Evolutionary conservation across 2,888 invertebrate species (phyloP).

Genomic region (Hirtodrosophila histrioides): DNA sequence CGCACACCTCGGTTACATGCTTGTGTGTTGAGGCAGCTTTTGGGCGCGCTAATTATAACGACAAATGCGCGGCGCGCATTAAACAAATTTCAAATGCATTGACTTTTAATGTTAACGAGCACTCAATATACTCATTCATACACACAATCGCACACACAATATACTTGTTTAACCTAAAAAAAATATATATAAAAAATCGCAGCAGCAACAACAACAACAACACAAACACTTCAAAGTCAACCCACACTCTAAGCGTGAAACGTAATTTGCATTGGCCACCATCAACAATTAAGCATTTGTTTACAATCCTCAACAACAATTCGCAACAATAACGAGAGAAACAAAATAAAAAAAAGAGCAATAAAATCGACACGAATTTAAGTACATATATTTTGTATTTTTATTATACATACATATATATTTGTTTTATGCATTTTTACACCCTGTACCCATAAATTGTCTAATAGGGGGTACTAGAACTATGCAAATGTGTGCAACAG

Average conservation of each 20-base stretch:
- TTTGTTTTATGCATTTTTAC: too few species aligned
- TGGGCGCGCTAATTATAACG: constrained; percentile 64
- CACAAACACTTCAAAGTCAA: constrained; percentile 37
- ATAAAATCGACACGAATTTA: constrained; percentile 40
- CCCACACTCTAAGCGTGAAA: constrained; percentile 59
- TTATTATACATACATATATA: neutral
- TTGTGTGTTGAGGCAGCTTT: constrained; percentile 22
- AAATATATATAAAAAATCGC: constrained; percentile 29
- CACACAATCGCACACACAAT: constrained; percentile 17
- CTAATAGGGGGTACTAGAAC: too few species aligned
- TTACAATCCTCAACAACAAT: constrained; percentile 61
- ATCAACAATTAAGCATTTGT: constrained; percentile 74
- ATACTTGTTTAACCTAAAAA: constrained; percentile 71
- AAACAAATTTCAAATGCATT: constrained; percentile 75
- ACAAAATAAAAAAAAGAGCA: constrained; percentile 12
- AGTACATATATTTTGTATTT: constrained; percentile 14
- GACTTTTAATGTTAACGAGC: constrained; percentile 72
- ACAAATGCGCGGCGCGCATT: constrained; percentile 66
- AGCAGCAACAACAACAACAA: constrained; percentile 36
- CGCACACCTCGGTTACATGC: constrained; percentile 5
- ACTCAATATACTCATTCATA: constrained; percentile 37
- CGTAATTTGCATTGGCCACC: constrained; percentile 67
- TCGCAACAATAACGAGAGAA: constrained; percentile 18
- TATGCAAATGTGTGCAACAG: too few species aligned
- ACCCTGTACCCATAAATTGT: too few species aligned